phyloP scores from a whole-genome alignment of 2,888 invertebrate species.

The Portevinia maculata region DNA sequence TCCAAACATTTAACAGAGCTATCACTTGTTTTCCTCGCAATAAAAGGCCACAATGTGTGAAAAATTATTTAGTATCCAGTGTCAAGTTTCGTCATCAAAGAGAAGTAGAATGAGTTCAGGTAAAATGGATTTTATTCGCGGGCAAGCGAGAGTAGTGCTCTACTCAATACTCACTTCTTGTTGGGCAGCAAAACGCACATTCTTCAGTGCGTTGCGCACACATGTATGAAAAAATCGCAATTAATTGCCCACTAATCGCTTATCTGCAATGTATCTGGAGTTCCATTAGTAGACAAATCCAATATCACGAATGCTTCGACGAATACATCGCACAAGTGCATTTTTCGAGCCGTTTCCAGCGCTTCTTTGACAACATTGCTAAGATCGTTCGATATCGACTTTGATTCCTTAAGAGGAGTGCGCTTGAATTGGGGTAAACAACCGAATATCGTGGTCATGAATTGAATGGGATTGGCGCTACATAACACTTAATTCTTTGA shows the following conservation, averaged over 20 bases:
- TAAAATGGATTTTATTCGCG: slow-evolving; percentile 24
- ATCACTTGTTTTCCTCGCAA: slow-evolving; percentile 19
- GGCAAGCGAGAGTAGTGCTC: background rate
- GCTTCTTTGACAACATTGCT: slow-evolving; percentile 21
- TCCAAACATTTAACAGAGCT: slow-evolving; percentile 1
- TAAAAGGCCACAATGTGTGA: slow-evolving; percentile 39
- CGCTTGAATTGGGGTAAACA: background rate
- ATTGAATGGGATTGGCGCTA: slow-evolving; percentile 52
- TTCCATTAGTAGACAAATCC: slow-evolving; percentile 66
- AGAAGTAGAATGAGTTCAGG: slow-evolving; percentile 9
- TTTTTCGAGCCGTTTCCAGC: slow-evolving; percentile 22
- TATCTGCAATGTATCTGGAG: slow-evolving; percentile 58
- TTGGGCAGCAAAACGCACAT: slow-evolving; percentile 34
- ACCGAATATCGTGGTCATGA: slow-evolving; percentile 23
- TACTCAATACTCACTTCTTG: slow-evolving; percentile 20
- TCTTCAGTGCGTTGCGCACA: background rate
- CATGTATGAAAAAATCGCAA: slow-evolving; percentile 56
- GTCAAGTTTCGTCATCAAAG: slow-evolving; percentile 21
- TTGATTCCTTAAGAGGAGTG: slow-evolving; percentile 9
- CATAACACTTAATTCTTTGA: slow-evolving; percentile 38
- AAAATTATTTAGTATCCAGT: slow-evolving; percentile 27
- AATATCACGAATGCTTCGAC: slow-evolving; percentile 22
- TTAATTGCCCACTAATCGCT: slow-evolving; percentile 69
- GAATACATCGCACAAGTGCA: slow-evolving; percentile 12
- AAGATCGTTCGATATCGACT: slow-evolving; percentile 18